Conservation (phyloP, 2,113 vertebrate species). For the Glaucomys volans region DNA sequence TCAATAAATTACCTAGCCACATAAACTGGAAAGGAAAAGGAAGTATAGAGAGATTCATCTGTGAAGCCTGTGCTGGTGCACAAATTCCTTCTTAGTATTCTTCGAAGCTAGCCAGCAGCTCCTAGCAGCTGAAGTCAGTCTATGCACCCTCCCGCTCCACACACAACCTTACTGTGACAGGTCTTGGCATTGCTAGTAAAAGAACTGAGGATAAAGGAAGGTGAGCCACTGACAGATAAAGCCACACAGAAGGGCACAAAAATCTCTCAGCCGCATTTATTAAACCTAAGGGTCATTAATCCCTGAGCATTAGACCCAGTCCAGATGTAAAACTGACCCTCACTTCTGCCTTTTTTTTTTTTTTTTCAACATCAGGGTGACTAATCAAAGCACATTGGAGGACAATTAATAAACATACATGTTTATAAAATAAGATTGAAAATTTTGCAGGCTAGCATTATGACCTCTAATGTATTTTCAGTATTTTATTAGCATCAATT, state of each 20-base stretch:
- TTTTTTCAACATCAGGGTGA: background rate
- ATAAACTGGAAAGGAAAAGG: slow-evolving; percentile 58
- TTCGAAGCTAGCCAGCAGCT: slow-evolving; percentile 62
- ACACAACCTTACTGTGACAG: no score
- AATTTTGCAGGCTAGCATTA: background rate
- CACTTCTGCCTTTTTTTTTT: background rate
- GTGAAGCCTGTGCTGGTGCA: slow-evolving; percentile 61
- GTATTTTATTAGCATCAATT: background rate
- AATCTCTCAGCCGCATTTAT: background rate
- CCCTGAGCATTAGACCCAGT: background rate
- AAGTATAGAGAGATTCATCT: slow-evolving; percentile 42
- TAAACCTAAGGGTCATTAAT: background rate
- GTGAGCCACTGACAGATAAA: background rate
- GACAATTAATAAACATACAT: background rate
- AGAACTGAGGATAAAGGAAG: background rate
- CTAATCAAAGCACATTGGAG: background rate
- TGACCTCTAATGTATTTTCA: background rate
- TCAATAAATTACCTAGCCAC: slow-evolving; percentile 76
- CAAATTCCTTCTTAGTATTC: slow-evolving; percentile 75
- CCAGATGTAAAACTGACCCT: background rate
- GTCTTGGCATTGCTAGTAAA: background rate
- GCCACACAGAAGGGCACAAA: background rate
- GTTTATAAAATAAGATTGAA: background rate
- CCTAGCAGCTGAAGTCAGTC: slow-evolving; percentile 48
- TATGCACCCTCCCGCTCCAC: background rate